phyloP scores from a whole-genome alignment of 2,888 invertebrate genomes.

The Hyposoter didymator region DNA sequence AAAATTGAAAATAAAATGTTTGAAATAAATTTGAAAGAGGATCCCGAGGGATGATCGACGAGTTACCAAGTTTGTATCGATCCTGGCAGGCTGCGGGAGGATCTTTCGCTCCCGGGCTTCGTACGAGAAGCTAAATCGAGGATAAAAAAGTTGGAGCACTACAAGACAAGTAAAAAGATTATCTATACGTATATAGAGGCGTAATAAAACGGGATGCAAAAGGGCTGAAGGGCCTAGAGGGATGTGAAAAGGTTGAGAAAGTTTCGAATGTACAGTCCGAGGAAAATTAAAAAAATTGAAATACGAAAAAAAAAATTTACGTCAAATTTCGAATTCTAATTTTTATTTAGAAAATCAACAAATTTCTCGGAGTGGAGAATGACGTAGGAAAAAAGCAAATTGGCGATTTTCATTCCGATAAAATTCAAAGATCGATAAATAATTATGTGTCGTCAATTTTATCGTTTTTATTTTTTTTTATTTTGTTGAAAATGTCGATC shows the following conservation, averaged over 20 bases:
- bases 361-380: too few relatives aligned
- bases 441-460: not conserved
- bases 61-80: slow-evolving; percentile 71
- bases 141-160: slow-evolving; percentile 46
- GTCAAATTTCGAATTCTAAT: not conserved
- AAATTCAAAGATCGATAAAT: not conserved
- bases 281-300: not conserved
- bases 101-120: slow-evolving; percentile 80
- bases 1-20: slow-evolving; percentile 16
- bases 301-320: not conserved
- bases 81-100: slow-evolving; percentile 69
- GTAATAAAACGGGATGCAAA: slow-evolving; percentile 69
- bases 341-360: not conserved
- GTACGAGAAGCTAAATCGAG: slow-evolving; percentile 61
- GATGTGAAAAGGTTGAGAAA: slow-evolving; percentile 49
- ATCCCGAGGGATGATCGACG: slow-evolving; percentile 44
- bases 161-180: slow-evolving; percentile 71
- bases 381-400: not conserved
- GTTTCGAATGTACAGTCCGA: slow-evolving; percentile 38
- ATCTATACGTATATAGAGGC: slow-evolving; percentile 39
- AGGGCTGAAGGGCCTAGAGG: slow-evolving; percentile 70
- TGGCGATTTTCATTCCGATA: not conserved
- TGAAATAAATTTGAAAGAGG: not conserved
- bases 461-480: too few relatives aligned
- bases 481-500: not conserved